Base-by-base conservation (phyloP, 1,140 invertebrate genomes). In the Phenacoccus solenopsis region DNA sequence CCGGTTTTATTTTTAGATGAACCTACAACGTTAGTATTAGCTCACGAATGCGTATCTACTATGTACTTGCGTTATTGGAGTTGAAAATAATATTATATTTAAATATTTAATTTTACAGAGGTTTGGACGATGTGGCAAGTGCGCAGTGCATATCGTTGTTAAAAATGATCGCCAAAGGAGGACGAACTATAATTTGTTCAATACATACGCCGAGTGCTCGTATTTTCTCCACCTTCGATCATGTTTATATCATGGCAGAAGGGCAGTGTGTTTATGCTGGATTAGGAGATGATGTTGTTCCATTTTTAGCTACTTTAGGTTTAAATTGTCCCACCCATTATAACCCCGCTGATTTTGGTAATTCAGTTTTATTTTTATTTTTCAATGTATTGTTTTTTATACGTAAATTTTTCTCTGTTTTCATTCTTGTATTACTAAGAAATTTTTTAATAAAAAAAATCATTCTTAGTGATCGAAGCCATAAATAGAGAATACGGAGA, bases 131-230 rank as follows among this genome's bases (percentile, higher is more conserved):
- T 76, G 76, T 90, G 27, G 86, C 89, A 0, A 89, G 88, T 64
- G 82, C 85, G 0, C 89, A 90, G 28, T 91, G 89, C 72, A 82
- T 91, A 22, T 83, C 86, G 0, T 80, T 92, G 22, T 78, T 94
- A 2, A 89, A 90, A 77, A 82, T 84, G 27, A 81, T 97, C 35
- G 91, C 93, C 0, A 77, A 85, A 49, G 89, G 86, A 1, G 91
- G 93, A 0, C 81, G 92, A 32, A 94, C 93, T 0, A 87, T 97
- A 0, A 85, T 96, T 20, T 96, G 93, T 76, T 94, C 93, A 0
- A 86, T 97, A 24, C 94, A 97, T 77, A 94, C 93, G 21, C 94
- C 94, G 0, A 94, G 90, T 72, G 89, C 89, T 0, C 85, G 84
- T 61, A 80, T 90, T 35, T 91, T 92, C 76, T 78, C 85, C 0